phyloP scores from a whole-genome alignment of 2,797 vertebrate genomes.

The Hippopotamyrus pictus region DNA sequence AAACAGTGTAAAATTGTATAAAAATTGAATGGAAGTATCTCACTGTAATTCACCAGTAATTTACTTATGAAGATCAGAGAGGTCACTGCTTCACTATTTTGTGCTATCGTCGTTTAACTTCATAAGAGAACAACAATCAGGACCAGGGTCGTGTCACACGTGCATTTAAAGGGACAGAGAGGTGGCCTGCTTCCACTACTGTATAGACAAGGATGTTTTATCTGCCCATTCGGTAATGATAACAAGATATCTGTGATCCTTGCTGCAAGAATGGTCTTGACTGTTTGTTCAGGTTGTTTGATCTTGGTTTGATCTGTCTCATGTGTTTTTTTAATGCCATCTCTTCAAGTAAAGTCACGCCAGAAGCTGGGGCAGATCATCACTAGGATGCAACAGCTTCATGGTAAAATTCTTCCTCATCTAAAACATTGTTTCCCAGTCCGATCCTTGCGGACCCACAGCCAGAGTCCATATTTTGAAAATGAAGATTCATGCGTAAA shows the following conservation, averaged over 20 bases:
- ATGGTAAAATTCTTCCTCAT: not conserved
- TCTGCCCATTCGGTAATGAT: not conserved
- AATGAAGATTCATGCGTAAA: not conserved
- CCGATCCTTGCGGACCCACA: not conserved
- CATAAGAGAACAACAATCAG: not conserved
- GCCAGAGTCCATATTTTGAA: not conserved
- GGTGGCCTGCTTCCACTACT: not conserved
- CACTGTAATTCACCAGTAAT: not conserved
- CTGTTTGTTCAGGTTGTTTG: not conserved
- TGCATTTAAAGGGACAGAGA: not conserved
- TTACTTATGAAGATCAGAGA: not conserved
- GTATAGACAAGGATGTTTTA: not conserved
- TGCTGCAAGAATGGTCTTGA: not conserved
- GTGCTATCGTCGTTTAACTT: not conserved
- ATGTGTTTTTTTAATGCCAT: not conserved
- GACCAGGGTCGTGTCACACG: not conserved
- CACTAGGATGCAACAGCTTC: not conserved
- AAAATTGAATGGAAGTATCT: not conserved
- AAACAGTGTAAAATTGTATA: not conserved
- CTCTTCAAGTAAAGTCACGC: not conserved
- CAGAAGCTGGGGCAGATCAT: not conserved
- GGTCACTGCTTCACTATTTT: not conserved
- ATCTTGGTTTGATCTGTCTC: not conserved
- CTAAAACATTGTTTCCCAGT: not conserved
- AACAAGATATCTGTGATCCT: not conserved